A percentile compares a stretch with the other conserved stretches of the same genome.
These are phyloP conservation scores for Nibea coibor DNA, from an alignment of 2,113 vertebrate genomes.

Conservation along the genomic window DNA sequence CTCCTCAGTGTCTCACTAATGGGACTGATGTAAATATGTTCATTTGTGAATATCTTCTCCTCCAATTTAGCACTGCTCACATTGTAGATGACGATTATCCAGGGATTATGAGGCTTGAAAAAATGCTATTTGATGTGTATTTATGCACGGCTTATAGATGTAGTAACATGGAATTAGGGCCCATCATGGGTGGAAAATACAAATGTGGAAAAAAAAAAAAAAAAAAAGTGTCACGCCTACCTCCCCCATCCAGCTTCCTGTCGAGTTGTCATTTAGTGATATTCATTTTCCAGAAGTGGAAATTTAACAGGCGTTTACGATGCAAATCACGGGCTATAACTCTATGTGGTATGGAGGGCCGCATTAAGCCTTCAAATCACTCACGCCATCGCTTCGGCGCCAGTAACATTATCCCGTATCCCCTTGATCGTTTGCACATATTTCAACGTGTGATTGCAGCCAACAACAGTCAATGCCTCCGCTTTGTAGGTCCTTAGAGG, in stretches of 20 bases:
- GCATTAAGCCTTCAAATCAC: conserved; percentile 81
- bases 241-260: conserved; percentile 62
- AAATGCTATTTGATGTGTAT: conserved; percentile 76
- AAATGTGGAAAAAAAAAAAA: conserved; percentile 25
- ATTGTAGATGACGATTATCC: conserved; percentile 84
- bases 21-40: conserved; percentile 85
- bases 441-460: conserved; percentile 70
- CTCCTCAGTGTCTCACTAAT: conserved; percentile 78
- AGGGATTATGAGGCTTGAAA: conserved; percentile 78
- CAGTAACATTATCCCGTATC: conserved; percentile 64
- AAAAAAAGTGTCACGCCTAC: conserved; percentile 43
- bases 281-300: conserved; percentile 81
- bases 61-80: conserved; percentile 79
- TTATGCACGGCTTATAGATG: conserved; percentile 80
- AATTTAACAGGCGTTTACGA: conserved; percentile 81
- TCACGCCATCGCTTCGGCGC: conserved; percentile 62
- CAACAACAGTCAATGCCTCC: conserved; percentile 56
- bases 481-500: conserved; percentile 62
- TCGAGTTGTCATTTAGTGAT: conserved; percentile 78
- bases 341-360: conserved; percentile 66
- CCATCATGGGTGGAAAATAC: conserved; percentile 68
- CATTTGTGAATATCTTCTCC: conserved; percentile 78
- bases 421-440: conserved; percentile 65
- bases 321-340: conserved; percentile 82
- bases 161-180: conserved; percentile 78